A percentile compares a stretch with the other conserved stretches of the same genome.
Conservation (phyloP, 2,797 vertebrate genomes). For the Periophthalmus magnuspinnatus region DNA sequence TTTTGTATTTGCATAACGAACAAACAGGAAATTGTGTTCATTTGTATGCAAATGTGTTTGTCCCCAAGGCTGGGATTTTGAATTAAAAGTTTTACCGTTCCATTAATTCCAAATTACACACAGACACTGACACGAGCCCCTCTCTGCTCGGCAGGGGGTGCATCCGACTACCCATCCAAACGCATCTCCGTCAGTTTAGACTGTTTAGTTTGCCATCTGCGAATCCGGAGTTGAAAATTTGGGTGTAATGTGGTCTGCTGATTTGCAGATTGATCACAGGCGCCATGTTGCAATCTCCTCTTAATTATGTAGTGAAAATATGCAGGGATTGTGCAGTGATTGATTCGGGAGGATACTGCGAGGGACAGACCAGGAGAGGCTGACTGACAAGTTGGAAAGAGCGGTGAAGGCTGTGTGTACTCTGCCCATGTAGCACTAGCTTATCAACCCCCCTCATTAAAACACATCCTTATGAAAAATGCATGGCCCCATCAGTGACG, state of each 20-base stretch:
- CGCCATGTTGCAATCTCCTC: conserved; percentile 63
- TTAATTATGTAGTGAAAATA: conserved; percentile 70
- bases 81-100: conserved; percentile 85
- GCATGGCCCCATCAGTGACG: conserved; percentile 65
- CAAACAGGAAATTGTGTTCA: conserved; percentile 86
- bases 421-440: conserved; percentile 41
- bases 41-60: conserved; percentile 87
- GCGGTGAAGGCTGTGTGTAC: conserved; percentile 60
- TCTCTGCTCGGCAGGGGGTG: conserved; percentile 62
- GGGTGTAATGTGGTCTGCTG: conserved; percentile 69
- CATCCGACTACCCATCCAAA: conserved; percentile 61
- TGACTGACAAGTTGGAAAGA: conserved; percentile 71
- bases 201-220: conserved; percentile 77
- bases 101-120: conserved; percentile 85
- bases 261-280: conserved; percentile 77
- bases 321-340: conserved; percentile 69
- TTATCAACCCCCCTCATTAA: conserved; percentile 72
- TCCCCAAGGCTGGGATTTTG: conserved; percentile 82
- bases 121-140: conserved; percentile 71
- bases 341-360: conserved; percentile 69
- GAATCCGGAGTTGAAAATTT: conserved; percentile 54
- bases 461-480: conserved; percentile 68
- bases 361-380: conserved; percentile 67
- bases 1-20: conserved; percentile 81
- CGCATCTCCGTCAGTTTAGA: conserved; percentile 68